A percentile compares a stretch with the other conserved stretches of the same genome.
phyloP scores from a whole-genome alignment of 1,140 invertebrate genomes.

The Nixonia krombeini region DNA sequence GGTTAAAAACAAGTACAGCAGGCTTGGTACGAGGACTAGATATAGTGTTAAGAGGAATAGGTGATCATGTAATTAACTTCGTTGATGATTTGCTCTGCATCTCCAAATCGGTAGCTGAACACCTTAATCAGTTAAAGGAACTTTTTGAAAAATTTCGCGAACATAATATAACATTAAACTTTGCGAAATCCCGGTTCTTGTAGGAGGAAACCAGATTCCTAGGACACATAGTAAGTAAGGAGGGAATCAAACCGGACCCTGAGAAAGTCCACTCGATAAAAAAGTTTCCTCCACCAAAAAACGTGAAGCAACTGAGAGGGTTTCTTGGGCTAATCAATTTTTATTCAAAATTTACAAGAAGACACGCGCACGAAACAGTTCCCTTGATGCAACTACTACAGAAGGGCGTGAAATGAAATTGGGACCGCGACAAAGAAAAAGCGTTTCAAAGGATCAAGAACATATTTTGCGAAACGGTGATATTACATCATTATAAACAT shows the following conservation, averaged over 20 bases:
- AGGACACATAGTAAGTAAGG: slow-evolving; percentile 12
- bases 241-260: slow-evolving; percentile 31
- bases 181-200: slow-evolving; percentile 18
- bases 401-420: slow-evolving; percentile 3
- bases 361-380: background rate
- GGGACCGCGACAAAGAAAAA: background rate
- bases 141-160: background rate
- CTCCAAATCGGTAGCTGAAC: too few relatives aligned
- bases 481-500: slow-evolving; percentile 51
- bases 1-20: too few relatives aligned
- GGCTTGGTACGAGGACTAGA: too few relatives aligned
- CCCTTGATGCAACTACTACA: background rate
- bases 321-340: slow-evolving; percentile 31
- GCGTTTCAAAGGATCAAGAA: background rate
- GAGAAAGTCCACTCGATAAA: slow-evolving; percentile 33
- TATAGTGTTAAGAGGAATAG: too few relatives aligned
- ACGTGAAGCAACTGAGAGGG: slow-evolving; percentile 29
- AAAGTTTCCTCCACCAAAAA: slow-evolving; percentile 30
- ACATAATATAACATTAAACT: slow-evolving; percentile 2
- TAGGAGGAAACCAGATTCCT: slow-evolving; percentile 10
- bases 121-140: slow-evolving; percentile 30
- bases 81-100: too few relatives aligned
- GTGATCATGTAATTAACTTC: too few relatives aligned
- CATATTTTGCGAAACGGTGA: slow-evolving; percentile 8
- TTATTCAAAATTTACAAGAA: slow-evolving; percentile 20